phyloP scores from a whole-genome alignment of 2,888 invertebrate species.

The Rhagonycha fulva region DNA sequence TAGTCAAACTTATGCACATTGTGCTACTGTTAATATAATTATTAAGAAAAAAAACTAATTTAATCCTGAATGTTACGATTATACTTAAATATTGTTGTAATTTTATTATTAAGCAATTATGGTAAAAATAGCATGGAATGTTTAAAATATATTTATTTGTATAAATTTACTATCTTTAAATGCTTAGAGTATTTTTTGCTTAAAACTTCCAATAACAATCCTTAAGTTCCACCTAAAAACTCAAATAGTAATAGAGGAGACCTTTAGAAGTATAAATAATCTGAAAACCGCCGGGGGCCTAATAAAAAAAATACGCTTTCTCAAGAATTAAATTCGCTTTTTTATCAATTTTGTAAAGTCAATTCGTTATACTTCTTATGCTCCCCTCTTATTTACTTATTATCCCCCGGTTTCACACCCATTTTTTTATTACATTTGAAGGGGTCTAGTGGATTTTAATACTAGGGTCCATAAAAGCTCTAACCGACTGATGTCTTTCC shows the following conservation, averaged over 20 bases:
- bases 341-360: too few species aligned
- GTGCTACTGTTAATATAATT: slow-evolving; percentile 8
- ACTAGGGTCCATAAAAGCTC: too few species aligned
- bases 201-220: slow-evolving; percentile 85
- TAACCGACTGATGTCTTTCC: too few species aligned
- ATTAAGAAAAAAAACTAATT: background rate
- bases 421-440: too few species aligned
- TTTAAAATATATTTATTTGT: background rate
- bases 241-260: slow-evolving; percentile 71
- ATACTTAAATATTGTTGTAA: background rate
- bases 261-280: too few species aligned
- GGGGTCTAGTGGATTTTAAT: too few species aligned
- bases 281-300: too few species aligned
- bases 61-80: background rate
- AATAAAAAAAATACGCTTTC: too few species aligned
- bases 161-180: background rate
- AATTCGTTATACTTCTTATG: too few species aligned
- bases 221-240: slow-evolving; percentile 97
- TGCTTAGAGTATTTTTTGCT: slow-evolving; percentile 68
- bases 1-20: slow-evolving; percentile 44
- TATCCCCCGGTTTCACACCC: too few species aligned
- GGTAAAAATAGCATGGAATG: background rate
- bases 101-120: background rate
- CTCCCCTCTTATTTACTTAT: too few species aligned
- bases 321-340: too few species aligned